A percentile compares a stretch with the other conserved stretches of the same genome.
phyloP scores from a whole-genome alignment of 2,797 vertebrate genomes.

The Brachymystax lenok region DNA sequence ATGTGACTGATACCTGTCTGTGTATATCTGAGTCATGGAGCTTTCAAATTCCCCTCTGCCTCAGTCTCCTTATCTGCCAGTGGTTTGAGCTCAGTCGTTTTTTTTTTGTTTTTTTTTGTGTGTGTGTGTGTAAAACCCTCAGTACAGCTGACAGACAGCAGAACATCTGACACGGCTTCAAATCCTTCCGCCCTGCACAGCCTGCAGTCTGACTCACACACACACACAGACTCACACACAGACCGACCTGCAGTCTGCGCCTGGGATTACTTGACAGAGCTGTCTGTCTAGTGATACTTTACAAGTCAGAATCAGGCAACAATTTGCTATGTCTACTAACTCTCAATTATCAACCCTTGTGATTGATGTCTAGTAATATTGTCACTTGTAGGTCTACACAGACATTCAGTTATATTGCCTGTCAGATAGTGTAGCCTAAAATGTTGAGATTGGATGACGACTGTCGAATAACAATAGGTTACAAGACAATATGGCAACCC shows the following conservation, averaged over 20 bases:
- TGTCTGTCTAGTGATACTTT: conserved; percentile 33
- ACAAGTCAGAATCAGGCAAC: conserved; percentile 20
- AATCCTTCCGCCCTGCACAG: not conserved
- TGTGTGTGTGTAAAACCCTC: not conserved
- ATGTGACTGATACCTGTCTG: not conserved
- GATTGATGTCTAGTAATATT: not conserved
- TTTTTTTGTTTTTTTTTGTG: no score
- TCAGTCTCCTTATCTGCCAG: not conserved
- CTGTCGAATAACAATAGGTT: not conserved
- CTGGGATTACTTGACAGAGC: conserved; percentile 47
- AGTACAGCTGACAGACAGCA: conserved; percentile 26
- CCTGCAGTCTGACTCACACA: conserved; percentile 32
- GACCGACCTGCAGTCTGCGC: conserved; percentile 49
- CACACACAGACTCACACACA: conserved; percentile 26
- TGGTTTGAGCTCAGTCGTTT: not conserved
- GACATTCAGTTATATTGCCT: not conserved
- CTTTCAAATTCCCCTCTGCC: not conserved
- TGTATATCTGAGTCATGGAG: not conserved
- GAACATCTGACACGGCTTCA: conserved; percentile 31
- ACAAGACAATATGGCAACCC: no score
- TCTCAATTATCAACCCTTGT: not conserved
- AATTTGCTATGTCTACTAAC: not conserved
- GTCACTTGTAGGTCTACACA: not conserved
- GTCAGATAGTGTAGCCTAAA: not conserved
- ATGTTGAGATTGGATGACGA: not conserved